phyloP scores from a whole-genome alignment of 2,797 vertebrate species.

The Phoebastria nigripes region DNA sequence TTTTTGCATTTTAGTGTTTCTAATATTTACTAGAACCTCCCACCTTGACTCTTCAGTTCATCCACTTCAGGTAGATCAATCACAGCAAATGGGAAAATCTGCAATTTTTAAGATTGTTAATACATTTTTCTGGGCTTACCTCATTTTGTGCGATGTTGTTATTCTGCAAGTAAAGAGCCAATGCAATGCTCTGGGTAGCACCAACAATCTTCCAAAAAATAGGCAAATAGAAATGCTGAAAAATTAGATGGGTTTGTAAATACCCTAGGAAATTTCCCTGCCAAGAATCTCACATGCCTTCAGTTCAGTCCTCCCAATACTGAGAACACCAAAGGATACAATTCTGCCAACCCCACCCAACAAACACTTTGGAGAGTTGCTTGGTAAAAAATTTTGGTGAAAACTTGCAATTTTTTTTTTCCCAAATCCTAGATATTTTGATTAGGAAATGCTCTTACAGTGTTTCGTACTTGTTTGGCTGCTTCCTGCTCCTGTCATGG shows the following conservation, averaged over 20 bases:
- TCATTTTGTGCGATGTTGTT: not conserved
- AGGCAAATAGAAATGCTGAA: not conserved
- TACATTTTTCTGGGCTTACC: not conserved
- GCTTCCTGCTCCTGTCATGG: not conserved
- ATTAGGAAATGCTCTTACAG: not conserved
- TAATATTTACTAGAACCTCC: not conserved
- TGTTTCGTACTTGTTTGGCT: not conserved
- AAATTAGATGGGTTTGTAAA: not conserved
- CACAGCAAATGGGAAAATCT: not conserved
- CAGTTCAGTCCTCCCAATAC: not conserved
- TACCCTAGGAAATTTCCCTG: not conserved
- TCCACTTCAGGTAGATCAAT: not conserved
- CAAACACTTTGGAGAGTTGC: not conserved
- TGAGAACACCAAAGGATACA: not conserved
- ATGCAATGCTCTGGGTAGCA: not conserved
- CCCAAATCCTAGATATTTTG: not conserved
- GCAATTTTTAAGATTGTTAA: not conserved
- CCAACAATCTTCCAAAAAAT: not conserved
- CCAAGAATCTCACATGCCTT: not conserved
- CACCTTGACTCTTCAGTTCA: not conserved
- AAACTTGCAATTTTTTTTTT: not conserved
- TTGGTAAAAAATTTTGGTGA: not conserved
- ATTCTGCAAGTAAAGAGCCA: not conserved
- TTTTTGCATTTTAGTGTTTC: not conserved
- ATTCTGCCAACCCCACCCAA: not conserved